These are phyloP conservation scores for Drosophila helvetica DNA, from an alignment of 2,888 invertebrate species.

Conservation along the genomic window DNA sequence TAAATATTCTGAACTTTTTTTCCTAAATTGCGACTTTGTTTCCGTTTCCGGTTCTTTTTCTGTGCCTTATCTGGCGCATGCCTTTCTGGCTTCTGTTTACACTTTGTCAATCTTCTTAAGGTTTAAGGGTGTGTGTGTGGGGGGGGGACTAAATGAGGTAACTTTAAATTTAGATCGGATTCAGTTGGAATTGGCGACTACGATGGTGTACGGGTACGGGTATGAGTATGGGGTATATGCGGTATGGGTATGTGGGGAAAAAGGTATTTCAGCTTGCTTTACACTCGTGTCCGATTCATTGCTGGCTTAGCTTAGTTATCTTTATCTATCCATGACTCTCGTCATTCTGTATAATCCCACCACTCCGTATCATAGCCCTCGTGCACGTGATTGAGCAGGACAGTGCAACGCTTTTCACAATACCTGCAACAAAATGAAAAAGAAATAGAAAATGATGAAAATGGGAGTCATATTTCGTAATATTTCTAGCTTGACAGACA, in stretches of 20 bases:
- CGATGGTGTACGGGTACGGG: neutral
- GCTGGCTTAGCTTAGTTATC: constrained; percentile 63
- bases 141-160: neutral
- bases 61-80: no score
- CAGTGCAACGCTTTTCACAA: constrained; percentile 98
- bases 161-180: neutral
- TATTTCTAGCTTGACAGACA: no score
- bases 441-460: neutral
- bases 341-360: constrained; percentile 97
- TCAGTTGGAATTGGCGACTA: neutral
- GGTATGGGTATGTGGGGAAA: neutral
- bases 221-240: no score
- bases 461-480: neutral
- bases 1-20: neutral
- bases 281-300: constrained; percentile 4
- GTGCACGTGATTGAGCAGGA: constrained; percentile 97
- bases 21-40: neutral
- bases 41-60: neutral
- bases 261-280: constrained; percentile 16
- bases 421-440: constrained; percentile 87
- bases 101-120: neutral
- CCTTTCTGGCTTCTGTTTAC: neutral
- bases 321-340: constrained; percentile 79
- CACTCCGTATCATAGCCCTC: constrained; percentile 99
- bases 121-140: neutral